Evolutionary conservation across 1,140 invertebrate genomes (phyloP), one percentile per base, ranked within the genome.

Genomic region (Stegodyphus mimosarum): DNA sequence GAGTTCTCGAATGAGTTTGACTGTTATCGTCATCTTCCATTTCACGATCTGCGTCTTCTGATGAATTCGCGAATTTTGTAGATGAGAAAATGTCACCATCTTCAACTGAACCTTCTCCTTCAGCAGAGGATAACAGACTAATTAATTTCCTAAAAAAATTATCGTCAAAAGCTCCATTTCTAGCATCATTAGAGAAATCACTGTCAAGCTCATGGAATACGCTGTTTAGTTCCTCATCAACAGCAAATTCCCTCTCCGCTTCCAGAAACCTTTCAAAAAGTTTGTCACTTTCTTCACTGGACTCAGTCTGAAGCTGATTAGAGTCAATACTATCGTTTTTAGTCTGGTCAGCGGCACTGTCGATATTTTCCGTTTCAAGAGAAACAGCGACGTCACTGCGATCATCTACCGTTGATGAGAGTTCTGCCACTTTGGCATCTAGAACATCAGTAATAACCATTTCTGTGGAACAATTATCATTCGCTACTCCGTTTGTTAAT

Each of bases 171-270:
- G 73, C 67, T 13, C 77, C 63, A 75, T 80, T 70, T 33, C 33
- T 53, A 15, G 74, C 18, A 64, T 86, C 72, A 10, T 13, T 52
- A 6, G 53, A n/a, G 53, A 87, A 74, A 49, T 87, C 83, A 74
- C 60, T 70, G 11, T 86, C 67, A 18, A 87, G 18, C 17, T 70
- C 75, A 7, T 86, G 69, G 73, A 87, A 79, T 18, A 86, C 83
- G 15, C 75, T 77, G 55, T 86, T 78, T 15, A 86, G 55, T 55
- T 86, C 83, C n/a, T 86, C 83, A 49, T 86, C 83, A 33, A 72
- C 75, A n/a, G 83, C 74, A n/a, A 86, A 86, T 53, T 78, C 83
- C 15, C 83, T 71, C 51, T 86, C 83, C 13, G 83, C 83, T 49
- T 86, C 83, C 11, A 76, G 48, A 49, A 86, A 86, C 53, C 83